A percentile compares a stretch with the other conserved stretches of the same genome.
Evolutionary conservation across 1,140 invertebrate species (phyloP).

Genomic region (Hylyphantes graminicola): DNA sequence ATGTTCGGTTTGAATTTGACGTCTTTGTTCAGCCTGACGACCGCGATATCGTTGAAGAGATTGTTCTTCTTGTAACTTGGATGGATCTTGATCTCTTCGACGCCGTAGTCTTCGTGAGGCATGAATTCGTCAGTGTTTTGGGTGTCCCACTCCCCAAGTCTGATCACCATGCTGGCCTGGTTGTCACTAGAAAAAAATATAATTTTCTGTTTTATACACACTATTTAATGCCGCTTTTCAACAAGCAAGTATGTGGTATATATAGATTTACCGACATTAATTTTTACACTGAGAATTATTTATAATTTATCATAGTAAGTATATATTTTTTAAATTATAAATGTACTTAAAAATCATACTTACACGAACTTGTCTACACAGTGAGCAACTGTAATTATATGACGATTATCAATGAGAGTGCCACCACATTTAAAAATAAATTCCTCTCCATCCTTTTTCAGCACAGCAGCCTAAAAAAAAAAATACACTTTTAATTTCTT

Average conservation of each 20-base stretch:
- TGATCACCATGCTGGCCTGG: conserved; percentile 19
- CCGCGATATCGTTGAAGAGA: conserved; percentile 77
- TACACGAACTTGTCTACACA: conserved; percentile 60
- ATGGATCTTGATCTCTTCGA: conserved; percentile 73
- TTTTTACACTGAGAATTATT: too few species aligned
- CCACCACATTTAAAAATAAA: conserved; percentile 70
- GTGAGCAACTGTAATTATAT: conserved; percentile 63
- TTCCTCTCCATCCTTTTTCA: conserved; percentile 59
- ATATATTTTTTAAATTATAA: neutral
- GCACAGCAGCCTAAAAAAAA: conserved; percentile 61
- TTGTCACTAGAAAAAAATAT: conserved; percentile 4
- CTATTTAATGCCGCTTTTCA: neutral
- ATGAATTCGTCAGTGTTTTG: conserved; percentile 79
- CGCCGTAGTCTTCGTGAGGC: conserved; percentile 77
- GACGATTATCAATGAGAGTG: conserved; percentile 72
- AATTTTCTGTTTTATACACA: too few species aligned
- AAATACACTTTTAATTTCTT: neutral
- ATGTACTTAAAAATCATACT: neutral
- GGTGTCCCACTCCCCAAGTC: conserved; percentile 81
- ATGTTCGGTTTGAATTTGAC: conserved; percentile 76
- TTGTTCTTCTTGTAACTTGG: conserved; percentile 70
- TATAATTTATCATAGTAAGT: neutral
- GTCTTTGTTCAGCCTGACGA: conserved; percentile 73
- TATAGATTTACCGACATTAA: too few species aligned
- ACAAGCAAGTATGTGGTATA: too few species aligned